Base-by-base conservation (phyloP, 2,113 vertebrate species). In the Mirza zaza region DNA sequence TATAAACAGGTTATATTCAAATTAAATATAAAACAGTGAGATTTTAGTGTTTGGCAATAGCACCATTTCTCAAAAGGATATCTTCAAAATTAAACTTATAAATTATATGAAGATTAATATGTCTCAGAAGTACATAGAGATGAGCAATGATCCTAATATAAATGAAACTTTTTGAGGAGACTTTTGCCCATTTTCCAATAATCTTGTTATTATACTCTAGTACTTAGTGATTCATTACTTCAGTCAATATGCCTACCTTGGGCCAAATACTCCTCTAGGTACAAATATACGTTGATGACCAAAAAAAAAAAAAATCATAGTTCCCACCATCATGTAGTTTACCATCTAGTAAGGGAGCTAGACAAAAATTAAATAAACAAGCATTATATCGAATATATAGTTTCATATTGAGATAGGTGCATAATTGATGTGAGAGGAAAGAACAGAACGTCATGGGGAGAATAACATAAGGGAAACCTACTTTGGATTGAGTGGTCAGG, bases 31-130 rank as follows among this genome's bases (percentile, higher is more conserved):
- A 94, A 97, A 86, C 77, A 83, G 68, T 76, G 70, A 96, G 73
- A 85, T 85, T 92, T 95, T 23, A 84, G 36, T 84, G 63, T 92
- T 95, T 80, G 68, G 34, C 67, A 87, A 91, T 59, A 75, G 50
- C 23, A 89, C 1, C 50, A 94, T 92, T 95, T 93, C 96, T 90
- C 63, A 92, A 81, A 95, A 97, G 84, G 63, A 25, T 94, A 92
- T 83, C 50, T 90, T 95, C 20, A 75, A 97, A 92, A 50, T 96
- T 91, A 96, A 96, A 75, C 18, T 94, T 97, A 57, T 2, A 96
- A 79, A 73, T 90, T 82, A 87, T 92, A 67, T 92, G 45, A 83
- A 71, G 45, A 81, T 70, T 71, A 93, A 55, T 96, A 45, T 77
- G 39, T 80, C n/a, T 87, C 77, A 87, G 70, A 93, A 83, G 32